Evolutionary conservation across 2,888 invertebrate genomes (phyloP).

Genomic region (Leucania comma): DNA sequence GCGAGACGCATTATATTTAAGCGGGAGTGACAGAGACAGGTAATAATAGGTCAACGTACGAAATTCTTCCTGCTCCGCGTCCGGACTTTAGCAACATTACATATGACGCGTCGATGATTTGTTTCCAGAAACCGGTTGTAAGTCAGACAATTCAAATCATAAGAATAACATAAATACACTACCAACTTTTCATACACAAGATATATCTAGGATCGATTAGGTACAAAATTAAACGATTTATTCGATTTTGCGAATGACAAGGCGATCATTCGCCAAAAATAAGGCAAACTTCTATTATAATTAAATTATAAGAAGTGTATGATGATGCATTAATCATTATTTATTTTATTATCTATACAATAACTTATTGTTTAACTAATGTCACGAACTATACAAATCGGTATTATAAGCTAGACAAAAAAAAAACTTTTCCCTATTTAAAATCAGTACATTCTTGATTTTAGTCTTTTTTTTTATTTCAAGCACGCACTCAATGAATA

Average conservation of each 20-base stretch:
- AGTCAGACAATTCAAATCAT: neutral
- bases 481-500: neutral
- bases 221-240: constrained; percentile 10
- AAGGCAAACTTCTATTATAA: constrained; percentile 58
- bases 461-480: constrained; percentile 11
- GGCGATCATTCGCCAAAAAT: constrained; percentile 29
- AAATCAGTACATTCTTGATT: constrained; percentile 33
- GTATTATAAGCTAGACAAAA: constrained; percentile 5
- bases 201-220: constrained; percentile 15
- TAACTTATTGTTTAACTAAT: neutral
- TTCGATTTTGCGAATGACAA: constrained; percentile 29
- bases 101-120: neutral
- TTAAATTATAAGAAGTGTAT: constrained; percentile 54
- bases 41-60: too few relatives aligned
- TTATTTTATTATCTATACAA: constrained; percentile 16
- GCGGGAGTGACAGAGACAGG: too few relatives aligned
- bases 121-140: neutral
- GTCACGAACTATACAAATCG: constrained; percentile 5
- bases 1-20: too few relatives aligned
- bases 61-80: too few relatives aligned
- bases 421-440: constrained; percentile 13
- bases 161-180: constrained; percentile 12
- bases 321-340: constrained; percentile 32
- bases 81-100: neutral
- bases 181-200: constrained; percentile 9